A percentile compares a stretch with the other conserved stretches of the same genome.
Evolutionary conservation across 2,113 vertebrate species (phyloP).

Genomic region (Lucifuga dentata): DNA sequence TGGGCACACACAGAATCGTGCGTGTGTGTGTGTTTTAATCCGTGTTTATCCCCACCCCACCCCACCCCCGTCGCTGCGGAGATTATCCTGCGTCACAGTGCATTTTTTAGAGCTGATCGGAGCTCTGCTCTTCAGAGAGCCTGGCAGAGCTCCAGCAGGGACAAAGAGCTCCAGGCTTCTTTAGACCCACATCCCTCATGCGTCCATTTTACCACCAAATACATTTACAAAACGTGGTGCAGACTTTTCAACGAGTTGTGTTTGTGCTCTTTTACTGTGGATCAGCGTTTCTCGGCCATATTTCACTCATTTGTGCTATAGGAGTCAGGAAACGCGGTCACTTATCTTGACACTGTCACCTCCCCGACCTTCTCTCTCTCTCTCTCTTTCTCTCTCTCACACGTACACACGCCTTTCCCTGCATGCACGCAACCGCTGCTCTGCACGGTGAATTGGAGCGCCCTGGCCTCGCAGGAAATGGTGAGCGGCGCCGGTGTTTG

Average conservation of each 20-base stretch:
- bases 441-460: slow-evolving; percentile 26
- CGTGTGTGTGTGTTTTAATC: slow-evolving; percentile 67
- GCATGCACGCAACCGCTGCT: background rate
- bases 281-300: background rate
- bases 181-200: slow-evolving; percentile 27
- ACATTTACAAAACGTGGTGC: background rate
- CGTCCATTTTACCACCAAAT: background rate
- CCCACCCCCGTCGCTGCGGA: slow-evolving; percentile 78
- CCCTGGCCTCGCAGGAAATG: slow-evolving; percentile 81
- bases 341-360: too few relatives aligned
- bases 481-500: slow-evolving; percentile 85
- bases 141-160: slow-evolving; percentile 77
- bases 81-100: slow-evolving; percentile 82
- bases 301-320: too few relatives aligned
- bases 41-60: slow-evolving; percentile 77
- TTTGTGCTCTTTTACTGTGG: too few relatives aligned
- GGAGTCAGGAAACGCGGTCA: too few relatives aligned
- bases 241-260: background rate
- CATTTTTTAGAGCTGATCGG: slow-evolving; percentile 70
- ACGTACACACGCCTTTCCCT: too few relatives aligned
- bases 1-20: background rate
- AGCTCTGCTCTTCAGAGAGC: slow-evolving; percentile 73
- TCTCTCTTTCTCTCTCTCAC: too few relatives aligned
- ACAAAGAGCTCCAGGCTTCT: slow-evolving; percentile 62
- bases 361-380: too few relatives aligned